A percentile compares a stretch with the other conserved stretches of the same genome.
phyloP scores from a whole-genome alignment of 37 sponge, comb jelly and placozoan species.

The Oopsacas minuta region DNA sequence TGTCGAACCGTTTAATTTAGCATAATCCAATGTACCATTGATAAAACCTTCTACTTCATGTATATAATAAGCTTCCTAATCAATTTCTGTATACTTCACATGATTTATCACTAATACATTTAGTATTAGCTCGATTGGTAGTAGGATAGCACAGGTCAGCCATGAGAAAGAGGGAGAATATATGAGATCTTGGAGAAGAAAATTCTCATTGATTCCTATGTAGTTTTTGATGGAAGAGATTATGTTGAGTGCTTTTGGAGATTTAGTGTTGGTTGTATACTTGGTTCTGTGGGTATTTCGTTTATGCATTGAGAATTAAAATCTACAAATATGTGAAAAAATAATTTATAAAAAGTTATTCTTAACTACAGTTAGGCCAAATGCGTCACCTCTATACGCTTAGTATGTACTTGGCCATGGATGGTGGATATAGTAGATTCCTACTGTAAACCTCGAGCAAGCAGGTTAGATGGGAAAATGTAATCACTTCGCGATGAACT shows the following conservation, averaged over 20 bases:
- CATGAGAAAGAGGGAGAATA: neutral
- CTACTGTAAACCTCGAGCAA: no score
- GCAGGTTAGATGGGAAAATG: no score
- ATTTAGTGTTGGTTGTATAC: neutral
- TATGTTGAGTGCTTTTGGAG: neutral
- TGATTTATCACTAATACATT: neutral
- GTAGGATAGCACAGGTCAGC: neutral
- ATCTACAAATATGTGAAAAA: no score
- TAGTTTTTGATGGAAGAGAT: neutral
- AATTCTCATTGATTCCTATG: neutral
- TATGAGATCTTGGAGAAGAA: neutral
- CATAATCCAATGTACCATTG: slow-evolving; percentile 79
- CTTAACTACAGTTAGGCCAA: no score
- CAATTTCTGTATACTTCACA: slow-evolving; percentile 81
- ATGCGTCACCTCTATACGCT: no score
- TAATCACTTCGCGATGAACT: no score
- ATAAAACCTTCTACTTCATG: slow-evolving; percentile 82
- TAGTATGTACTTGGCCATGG: no score
- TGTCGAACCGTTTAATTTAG: slow-evolving; percentile 72
- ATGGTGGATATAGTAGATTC: no score
- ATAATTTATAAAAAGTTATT: no score
- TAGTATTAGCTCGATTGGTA: neutral
- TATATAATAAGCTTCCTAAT: slow-evolving; percentile 96
- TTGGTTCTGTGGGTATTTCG: neutral
- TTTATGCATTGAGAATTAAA: no score